A percentile compares a stretch with the other conserved stretches of the same genome.
Evolutionary conservation across 2,113 vertebrate genomes (phyloP).

Genomic region (Grammomys dolichurus): DNA sequence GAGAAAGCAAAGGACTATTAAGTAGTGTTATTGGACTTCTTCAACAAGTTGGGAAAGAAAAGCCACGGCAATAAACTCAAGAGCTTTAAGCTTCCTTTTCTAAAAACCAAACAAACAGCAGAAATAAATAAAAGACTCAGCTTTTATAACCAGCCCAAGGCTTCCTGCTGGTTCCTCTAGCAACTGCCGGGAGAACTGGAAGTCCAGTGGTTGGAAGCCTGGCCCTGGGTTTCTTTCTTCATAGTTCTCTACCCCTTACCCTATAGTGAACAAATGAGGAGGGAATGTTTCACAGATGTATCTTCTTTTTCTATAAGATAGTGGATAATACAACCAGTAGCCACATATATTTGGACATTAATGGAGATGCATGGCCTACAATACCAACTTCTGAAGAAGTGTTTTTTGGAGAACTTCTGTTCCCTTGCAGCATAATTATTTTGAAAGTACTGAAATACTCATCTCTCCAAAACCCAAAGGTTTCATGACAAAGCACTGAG

Average conservation of each 20-base stretch:
- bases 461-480: neutral
- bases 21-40: neutral
- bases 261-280: rapidly evolving
- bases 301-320: neutral
- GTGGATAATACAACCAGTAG: too few relatives aligned
- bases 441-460: neutral
- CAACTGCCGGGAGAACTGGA: rapidly evolving
- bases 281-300: neutral
- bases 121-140: neutral
- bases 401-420: neutral
- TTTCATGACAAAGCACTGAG: neutral
- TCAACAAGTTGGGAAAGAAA: neutral
- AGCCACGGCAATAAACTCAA: neutral
- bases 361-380: neutral
- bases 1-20: neutral
- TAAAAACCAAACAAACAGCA: neutral
- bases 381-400: neutral
- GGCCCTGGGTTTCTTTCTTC: neutral
- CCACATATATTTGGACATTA: neutral
- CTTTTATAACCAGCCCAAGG: neutral
- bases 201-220: neutral
- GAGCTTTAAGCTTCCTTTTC: neutral
- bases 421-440: neutral
- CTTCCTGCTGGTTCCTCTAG: neutral
- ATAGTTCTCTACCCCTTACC: neutral